A percentile compares a stretch with the other conserved stretches of the same genome.
phyloP scores from a whole-genome alignment of 2,888 invertebrate species.

The Diplazon laetatorius region DNA sequence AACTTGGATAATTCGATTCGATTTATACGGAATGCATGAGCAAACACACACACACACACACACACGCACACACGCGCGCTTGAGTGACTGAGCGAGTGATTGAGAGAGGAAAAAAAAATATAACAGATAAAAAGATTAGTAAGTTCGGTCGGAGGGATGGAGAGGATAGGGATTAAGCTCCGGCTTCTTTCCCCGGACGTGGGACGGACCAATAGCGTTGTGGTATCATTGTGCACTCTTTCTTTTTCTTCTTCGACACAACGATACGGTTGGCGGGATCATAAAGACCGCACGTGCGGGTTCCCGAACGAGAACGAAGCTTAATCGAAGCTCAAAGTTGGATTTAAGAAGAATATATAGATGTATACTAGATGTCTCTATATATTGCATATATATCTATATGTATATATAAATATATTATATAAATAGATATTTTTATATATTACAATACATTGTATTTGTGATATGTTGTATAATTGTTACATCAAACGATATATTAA shows the following conservation, averaged over 20 bases:
- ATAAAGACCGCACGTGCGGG: slow-evolving; percentile 45
- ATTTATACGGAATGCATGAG: no score
- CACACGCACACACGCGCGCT: no score
- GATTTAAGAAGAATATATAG: no score
- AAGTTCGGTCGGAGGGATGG: not conserved
- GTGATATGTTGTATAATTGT: no score
- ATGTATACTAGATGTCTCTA: not conserved
- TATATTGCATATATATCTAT: not conserved
- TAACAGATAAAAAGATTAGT: slow-evolving; percentile 11
- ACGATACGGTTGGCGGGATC: slow-evolving; percentile 23
- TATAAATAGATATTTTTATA: not conserved
- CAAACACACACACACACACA: no score
- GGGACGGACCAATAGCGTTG: slow-evolving; percentile 7
- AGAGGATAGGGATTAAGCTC: not conserved
- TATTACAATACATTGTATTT: no score
- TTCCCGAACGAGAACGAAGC: slow-evolving; percentile 18
- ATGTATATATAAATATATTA: not conserved
- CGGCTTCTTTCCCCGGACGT: slow-evolving; percentile 5
- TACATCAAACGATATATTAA: no score
- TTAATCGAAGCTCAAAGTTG: not conserved
- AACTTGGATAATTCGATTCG: slow-evolving; percentile 44
- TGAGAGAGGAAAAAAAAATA: slow-evolving; percentile 23
- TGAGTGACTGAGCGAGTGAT: no score
- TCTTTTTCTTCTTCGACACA: not conserved
- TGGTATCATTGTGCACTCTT: no score